These are phyloP conservation scores for Antitype chi DNA, from an alignment of 2,888 invertebrate genomes.

Conservation along the genomic window DNA sequence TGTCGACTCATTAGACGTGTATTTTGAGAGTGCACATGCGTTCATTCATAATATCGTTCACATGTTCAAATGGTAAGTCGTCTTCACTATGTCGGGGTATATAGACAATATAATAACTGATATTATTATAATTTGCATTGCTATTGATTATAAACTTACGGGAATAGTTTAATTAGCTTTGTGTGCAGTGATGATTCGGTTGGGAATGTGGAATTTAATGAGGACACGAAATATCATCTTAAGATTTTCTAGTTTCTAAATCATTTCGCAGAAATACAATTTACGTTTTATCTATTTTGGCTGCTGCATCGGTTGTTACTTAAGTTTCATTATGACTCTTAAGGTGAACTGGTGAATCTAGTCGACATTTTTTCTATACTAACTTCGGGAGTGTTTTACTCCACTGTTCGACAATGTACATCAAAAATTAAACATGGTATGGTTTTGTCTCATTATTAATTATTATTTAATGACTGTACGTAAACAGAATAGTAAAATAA, in stretches of 20 bases:
- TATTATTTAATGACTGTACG: no score
- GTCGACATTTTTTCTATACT: no score
- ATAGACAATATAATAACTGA: conserved; percentile 14
- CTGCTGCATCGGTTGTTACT: conserved; percentile 1
- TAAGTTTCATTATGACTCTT: background rate
- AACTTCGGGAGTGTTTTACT: no score
- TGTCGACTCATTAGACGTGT: conserved; percentile 73
- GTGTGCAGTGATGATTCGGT: conserved; percentile 10
- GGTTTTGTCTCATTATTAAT: no score
- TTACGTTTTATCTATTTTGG: conserved; percentile 17
- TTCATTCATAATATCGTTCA: conserved; percentile 78
- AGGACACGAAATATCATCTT: conserved; percentile 11
- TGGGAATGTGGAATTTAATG: conserved; percentile 34
- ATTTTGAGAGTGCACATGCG: conserved; percentile 78
- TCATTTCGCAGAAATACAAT: conserved; percentile 11
- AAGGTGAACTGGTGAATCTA: no score
- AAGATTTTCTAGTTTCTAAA: conserved; percentile 6
- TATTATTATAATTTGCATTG: conserved; percentile 20
- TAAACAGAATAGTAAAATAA: no score
- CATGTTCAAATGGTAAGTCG: conserved; percentile 48
- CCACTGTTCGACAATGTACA: no score
- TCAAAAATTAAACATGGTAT: no score
- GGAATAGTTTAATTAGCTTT: conserved; percentile 19
- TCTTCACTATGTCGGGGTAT: conserved; percentile 4
- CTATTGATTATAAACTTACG: conserved; percentile 8